Percentiles rank a stretch among this genome's conserved stretches.
These are phyloP conservation scores for Calonectris borealis DNA, from an alignment of 2,113 vertebrate genomes.

Conservation along the genomic window DNA sequence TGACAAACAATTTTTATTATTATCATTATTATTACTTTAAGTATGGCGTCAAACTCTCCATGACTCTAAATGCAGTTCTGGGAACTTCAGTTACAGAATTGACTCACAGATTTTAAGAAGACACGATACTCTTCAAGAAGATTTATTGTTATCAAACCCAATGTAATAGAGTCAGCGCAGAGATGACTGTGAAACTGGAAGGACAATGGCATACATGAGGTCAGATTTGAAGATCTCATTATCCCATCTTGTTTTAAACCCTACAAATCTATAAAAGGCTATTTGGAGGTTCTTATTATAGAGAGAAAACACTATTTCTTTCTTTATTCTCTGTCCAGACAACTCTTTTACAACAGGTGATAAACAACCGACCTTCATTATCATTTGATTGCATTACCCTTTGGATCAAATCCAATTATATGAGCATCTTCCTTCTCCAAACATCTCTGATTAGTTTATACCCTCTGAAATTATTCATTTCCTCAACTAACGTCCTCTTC, in stretches of 20 bases:
- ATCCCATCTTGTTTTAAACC: not conserved
- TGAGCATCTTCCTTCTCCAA: not conserved
- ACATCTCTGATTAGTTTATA: slow-evolving; percentile 8
- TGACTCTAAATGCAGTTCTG: not conserved
- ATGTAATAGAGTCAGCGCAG: fast-evolving
- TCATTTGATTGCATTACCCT: slow-evolving; percentile 7
- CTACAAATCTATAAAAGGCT: not conserved
- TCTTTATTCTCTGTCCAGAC: not conserved
- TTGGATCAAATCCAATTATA: not conserved
- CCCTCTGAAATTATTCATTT: not conserved
- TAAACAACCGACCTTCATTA: not conserved
- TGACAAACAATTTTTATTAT: not conserved
- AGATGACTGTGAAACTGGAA: not conserved
- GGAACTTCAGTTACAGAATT: not conserved
- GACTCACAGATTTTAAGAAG: not conserved
- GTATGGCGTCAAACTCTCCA: fast-evolving
- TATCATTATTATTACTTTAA: not conserved
- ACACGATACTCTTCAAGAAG: not conserved
- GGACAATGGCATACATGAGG: not conserved
- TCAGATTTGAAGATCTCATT: not conserved
- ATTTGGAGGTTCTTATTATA: not conserved
- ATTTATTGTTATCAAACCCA: not conserved
- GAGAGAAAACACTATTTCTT: not conserved
- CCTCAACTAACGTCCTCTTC: not conserved
- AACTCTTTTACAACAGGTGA: not conserved